Evolutionary conservation across 2,113 vertebrate genomes (phyloP).

Genomic region (Symphodus melops): DNA sequence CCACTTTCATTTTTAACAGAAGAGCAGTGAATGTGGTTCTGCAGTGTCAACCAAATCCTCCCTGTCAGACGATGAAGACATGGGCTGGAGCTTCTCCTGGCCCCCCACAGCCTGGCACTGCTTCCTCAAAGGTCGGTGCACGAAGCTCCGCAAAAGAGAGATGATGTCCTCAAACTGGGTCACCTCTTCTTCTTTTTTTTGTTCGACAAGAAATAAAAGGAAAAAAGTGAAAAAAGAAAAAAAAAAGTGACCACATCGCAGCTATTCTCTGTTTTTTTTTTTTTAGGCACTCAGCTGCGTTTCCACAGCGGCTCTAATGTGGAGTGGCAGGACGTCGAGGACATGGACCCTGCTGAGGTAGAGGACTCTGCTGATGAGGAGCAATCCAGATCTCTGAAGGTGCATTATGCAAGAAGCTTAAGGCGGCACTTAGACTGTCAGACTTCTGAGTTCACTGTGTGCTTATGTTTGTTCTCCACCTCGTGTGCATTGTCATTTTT

Average conservation of each 20-base stretch:
- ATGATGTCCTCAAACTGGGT: background rate
- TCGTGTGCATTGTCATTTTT: background rate
- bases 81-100: slow-evolving; percentile 98
- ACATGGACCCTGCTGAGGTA: slow-evolving; percentile 83
- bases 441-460: background rate
- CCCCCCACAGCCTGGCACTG: slow-evolving; percentile 96
- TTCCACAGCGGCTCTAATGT: slow-evolving; percentile 89
- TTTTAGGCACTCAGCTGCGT: slow-evolving; percentile 89
- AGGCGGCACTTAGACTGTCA: background rate
- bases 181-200: background rate
- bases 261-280: slow-evolving; percentile 62
- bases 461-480: background rate
- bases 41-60: slow-evolving; percentile 92
- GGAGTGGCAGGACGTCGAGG: slow-evolving; percentile 93
- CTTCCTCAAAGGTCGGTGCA: slow-evolving; percentile 92
- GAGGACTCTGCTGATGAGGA: slow-evolving; percentile 82
- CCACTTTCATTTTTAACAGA: slow-evolving; percentile 72
- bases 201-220: background rate
- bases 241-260: too few species aligned
- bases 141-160: background rate
- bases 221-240: background rate
- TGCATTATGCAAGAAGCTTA: slow-evolving; percentile 2
- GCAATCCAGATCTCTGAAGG: slow-evolving; percentile 59
- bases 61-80: slow-evolving; percentile 95
- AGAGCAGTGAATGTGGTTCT: slow-evolving; percentile 92